A percentile compares a stretch with the other conserved stretches of the same genome.
phyloP scores from a whole-genome alignment of 2,797 vertebrate genomes.

The Lycodopsis pacificus region DNA sequence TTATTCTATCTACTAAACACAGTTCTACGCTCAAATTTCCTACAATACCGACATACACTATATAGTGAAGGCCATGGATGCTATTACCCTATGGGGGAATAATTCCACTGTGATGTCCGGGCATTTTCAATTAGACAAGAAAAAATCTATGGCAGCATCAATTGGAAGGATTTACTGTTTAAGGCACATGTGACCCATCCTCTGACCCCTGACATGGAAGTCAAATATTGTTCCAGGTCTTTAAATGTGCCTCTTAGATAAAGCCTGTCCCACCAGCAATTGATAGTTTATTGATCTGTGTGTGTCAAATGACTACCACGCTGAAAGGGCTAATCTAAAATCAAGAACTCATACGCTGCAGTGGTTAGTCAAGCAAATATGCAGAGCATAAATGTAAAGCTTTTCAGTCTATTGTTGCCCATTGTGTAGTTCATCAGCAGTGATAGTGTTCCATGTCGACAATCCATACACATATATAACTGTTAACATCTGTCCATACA shows the following conservation, averaged over 20 bases:
- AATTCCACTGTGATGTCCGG: not conserved
- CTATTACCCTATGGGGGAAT: not conserved
- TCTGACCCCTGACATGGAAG: constrained; percentile 86
- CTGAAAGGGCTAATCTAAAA: constrained; percentile 83
- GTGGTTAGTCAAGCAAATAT: constrained; percentile 27
- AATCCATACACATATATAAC: not conserved
- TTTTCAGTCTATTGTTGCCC: not conserved
- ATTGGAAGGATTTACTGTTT: constrained; percentile 78
- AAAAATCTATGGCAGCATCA: constrained; percentile 62
- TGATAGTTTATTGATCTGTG: constrained; percentile 88
- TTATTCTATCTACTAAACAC: too few relatives aligned
- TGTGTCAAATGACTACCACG: constrained; percentile 83
- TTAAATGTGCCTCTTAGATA: constrained; percentile 84
- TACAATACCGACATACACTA: not conserved
- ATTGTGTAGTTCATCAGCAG: not conserved
- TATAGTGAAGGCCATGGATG: not conserved
- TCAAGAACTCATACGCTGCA: constrained; percentile 26
- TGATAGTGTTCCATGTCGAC: not conserved
- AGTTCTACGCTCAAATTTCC: too few relatives aligned
- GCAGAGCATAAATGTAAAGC: constrained; percentile 10
- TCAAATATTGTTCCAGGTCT: constrained; percentile 85
- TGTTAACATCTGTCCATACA: not conserved
- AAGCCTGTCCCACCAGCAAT: constrained; percentile 77
- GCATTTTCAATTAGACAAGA: constrained; percentile 43
- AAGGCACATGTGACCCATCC: constrained; percentile 80